Conservation (phyloP, 2,113 vertebrate genomes). For the Ailurus styani region DNA sequence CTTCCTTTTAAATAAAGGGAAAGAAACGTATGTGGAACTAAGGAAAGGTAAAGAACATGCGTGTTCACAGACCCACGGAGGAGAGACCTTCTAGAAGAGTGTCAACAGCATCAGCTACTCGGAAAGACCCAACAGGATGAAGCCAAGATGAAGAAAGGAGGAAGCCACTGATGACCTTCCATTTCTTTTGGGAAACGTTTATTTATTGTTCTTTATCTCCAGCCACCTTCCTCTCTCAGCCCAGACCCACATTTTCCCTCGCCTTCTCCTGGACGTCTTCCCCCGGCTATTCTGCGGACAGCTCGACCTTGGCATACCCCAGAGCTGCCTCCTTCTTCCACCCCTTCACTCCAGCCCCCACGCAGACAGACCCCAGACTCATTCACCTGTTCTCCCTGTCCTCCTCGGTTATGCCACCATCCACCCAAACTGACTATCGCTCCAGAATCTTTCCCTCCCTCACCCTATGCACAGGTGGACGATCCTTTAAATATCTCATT, state of each 20-base stretch:
- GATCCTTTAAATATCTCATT: neutral
- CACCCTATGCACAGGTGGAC: neutral
- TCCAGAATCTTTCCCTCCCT: neutral
- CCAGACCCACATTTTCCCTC: neutral
- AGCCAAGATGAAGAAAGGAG: neutral
- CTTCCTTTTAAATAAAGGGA: neutral
- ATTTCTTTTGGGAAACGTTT: neutral
- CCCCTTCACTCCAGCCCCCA: neutral
- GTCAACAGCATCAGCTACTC: neutral
- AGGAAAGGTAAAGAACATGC: neutral
- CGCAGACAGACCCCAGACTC: neutral
- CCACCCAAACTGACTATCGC: neutral
- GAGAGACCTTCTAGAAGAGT: neutral
- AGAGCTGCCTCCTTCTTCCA: accelerated
- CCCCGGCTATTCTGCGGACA: neutral
- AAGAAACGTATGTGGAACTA: neutral
- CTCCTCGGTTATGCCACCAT: accelerated
- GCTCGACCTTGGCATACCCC: neutral
- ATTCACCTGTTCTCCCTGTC: neutral
- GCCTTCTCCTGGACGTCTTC: neutral
- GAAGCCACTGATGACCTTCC: neutral
- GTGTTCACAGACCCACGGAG: neutral
- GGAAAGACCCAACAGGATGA: too few species aligned
- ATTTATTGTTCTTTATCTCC: neutral
- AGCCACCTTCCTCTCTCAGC: neutral